Base-by-base conservation (phyloP, 2,888 invertebrate species). In the Arge pagana region DNA sequence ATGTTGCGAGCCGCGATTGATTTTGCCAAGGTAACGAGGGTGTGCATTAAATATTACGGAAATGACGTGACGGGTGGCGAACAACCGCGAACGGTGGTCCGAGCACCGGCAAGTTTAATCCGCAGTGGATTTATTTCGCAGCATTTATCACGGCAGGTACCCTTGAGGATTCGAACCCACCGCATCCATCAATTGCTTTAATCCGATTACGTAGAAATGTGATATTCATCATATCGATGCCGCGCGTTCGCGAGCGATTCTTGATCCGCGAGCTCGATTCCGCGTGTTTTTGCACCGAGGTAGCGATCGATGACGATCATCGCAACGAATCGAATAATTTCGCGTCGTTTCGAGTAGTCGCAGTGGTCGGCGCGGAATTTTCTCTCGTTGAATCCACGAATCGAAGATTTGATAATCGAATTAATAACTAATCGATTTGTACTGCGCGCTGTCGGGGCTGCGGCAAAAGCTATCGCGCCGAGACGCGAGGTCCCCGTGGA, bases 141-240 rank as follows among this genome's bases (percentile, higher is more conserved):
- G 57, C 61, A 62, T 61, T 60, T 64, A 64, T 64, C 65, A 62
- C 59, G 52, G 54, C 56, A 55, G 57, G 56, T 52, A 55, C 61
- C 58, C 48, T 54, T 45, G 61, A 66, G 62, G 62, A 65, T 64
- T 61, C 52, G 61, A 61, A 60, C 59, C 67, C 58, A 52, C 58
- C 48, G 45, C 66, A 69, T 70, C 67, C 64, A 68, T 70, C 70
- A 67, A 68, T 70, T 67, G 62, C 66, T 66, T 67, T 70, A 65
- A 70, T 70, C 68, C 65, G 70, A 70, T 70, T 69, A 70, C 62
- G 49, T 57, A 21, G 42, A 58, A 62, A 68, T 60, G 62, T 60
- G 60, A 66, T 63, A 58, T 69, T 66, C 68, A 63, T 69, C 66
- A 67, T 67, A 42, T 42, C 11, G 30, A 42, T 42, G 11, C 19